Evolutionary conservation across 2,113 vertebrate species (phyloP).

Genomic region (Lipophrys pholis): DNA sequence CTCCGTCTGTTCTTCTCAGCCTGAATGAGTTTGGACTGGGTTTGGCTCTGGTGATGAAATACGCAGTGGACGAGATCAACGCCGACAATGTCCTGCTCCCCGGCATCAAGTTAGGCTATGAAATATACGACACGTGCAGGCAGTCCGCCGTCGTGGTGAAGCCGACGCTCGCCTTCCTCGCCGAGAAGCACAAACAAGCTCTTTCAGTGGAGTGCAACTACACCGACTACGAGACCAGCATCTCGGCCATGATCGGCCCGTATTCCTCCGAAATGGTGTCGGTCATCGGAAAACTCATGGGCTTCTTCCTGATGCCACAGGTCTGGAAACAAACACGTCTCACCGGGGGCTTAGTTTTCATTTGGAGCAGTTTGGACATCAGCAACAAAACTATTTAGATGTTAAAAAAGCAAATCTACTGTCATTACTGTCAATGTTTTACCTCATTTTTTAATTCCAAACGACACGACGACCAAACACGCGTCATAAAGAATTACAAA

Average conservation of each 20-base stretch:
- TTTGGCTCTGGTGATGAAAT: constrained; percentile 88
- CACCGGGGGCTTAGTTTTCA: too few species aligned
- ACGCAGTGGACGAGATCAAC: constrained; percentile 91
- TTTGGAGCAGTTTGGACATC: neutral
- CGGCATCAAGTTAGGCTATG: constrained; percentile 83
- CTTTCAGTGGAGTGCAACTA: constrained; percentile 83
- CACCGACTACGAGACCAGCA: constrained; percentile 83
- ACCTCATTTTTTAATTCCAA: too few species aligned
- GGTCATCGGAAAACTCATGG: constrained; percentile 85
- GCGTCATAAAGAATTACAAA: too few species aligned
- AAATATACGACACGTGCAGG: constrained; percentile 82
- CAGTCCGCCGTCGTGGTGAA: constrained; percentile 82
- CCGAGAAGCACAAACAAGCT: constrained; percentile 12
- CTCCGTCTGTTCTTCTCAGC: constrained; percentile 66
- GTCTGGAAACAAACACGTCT: constrained; percentile 75
- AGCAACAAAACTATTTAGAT: too few species aligned
- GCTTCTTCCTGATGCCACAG: constrained; percentile 91
- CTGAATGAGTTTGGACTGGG: constrained; percentile 77
- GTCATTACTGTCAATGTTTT: too few species aligned
- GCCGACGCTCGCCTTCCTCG: constrained; percentile 85
- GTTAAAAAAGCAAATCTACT: too few species aligned
- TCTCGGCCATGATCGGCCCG: constrained; percentile 88
- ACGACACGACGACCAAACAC: too few species aligned
- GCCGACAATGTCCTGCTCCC: constrained; percentile 84
- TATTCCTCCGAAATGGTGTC: constrained; percentile 82